Evolutionary conservation across 2,888 invertebrate species (phyloP).

Genomic region (Acronicta psi): DNA sequence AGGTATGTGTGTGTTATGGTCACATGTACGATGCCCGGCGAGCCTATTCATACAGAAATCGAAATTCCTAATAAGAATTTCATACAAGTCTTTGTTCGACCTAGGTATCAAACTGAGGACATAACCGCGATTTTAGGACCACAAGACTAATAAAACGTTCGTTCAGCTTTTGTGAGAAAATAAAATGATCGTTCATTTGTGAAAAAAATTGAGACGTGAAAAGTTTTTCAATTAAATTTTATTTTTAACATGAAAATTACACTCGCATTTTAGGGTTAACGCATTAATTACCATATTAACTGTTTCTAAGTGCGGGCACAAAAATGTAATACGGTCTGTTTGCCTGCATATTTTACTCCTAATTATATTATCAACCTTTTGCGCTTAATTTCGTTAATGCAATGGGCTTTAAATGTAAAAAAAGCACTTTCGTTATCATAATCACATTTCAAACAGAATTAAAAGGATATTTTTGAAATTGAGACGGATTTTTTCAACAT

Average conservation of each 20-base stretch:
- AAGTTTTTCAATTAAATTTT: conserved; percentile 16
- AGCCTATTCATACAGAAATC: too few relatives aligned
- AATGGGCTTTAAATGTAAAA: conserved; percentile 7
- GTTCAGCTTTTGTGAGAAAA: conserved; percentile 14
- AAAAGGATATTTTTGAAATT: too few relatives aligned
- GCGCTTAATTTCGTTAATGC: conserved; percentile 14
- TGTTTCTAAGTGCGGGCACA: conserved; percentile 16
- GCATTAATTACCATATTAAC: conserved; percentile 35
- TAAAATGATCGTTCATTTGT: conserved; percentile 54
- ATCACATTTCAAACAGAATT: too few relatives aligned
- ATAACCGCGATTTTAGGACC: too few relatives aligned
- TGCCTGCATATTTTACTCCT: conserved; percentile 41
- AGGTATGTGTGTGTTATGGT: too few relatives aligned
- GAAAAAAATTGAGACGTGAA: conserved; percentile 24
- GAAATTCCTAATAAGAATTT: too few relatives aligned
- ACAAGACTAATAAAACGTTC: too few relatives aligned
- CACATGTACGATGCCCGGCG: too few relatives aligned
- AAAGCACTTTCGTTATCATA: too few relatives aligned
- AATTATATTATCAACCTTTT: conserved; percentile 15
- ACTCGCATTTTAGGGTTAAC: conserved; percentile 35
- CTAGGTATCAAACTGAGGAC: too few relatives aligned
- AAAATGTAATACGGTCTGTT: conserved; percentile 31
- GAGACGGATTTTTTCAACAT: too few relatives aligned
- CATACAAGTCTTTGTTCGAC: too few relatives aligned
- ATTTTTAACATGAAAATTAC: conserved; percentile 7